A percentile compares a stretch with the other conserved stretches of the same genome.
phyloP scores from a whole-genome alignment of 2,113 vertebrate species.

The Scopus umbretta region DNA sequence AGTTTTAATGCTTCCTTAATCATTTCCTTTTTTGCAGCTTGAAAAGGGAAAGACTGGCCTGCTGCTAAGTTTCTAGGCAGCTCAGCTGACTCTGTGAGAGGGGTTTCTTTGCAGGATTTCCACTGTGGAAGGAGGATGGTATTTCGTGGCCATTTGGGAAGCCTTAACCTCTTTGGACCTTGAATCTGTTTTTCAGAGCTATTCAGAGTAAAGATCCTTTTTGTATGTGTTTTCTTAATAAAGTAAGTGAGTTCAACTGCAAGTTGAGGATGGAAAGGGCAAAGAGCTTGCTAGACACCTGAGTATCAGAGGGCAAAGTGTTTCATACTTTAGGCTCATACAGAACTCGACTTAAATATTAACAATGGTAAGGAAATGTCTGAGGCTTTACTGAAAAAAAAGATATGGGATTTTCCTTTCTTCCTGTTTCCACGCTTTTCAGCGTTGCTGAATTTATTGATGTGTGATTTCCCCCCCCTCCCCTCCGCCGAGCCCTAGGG shows the following conservation, averaged over 20 bases:
- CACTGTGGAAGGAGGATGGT: not conserved
- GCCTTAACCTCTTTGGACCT: not conserved
- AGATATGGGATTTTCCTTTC: not conserved
- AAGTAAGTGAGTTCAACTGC: not conserved
- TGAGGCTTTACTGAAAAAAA: not conserved
- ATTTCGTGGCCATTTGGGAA: not conserved
- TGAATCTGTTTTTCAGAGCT: not conserved
- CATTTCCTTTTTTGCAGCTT: constrained; percentile 9
- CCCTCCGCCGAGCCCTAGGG: rapidly evolving
- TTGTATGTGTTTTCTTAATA: not conserved
- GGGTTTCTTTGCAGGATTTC: not conserved
- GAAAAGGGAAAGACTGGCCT: not conserved
- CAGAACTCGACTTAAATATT: not conserved
- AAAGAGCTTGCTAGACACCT: not conserved
- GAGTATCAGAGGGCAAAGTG: not conserved
- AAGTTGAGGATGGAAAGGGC: not conserved
- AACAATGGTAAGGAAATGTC: not conserved
- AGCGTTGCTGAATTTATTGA: not conserved
- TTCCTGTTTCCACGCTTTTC: not conserved
- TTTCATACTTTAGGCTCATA: not conserved
- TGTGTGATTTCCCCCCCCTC: not conserved
- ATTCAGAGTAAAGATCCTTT: not conserved
- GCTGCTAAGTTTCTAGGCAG: not conserved
- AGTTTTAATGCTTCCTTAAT: constrained; percentile 27
- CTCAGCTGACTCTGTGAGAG: not conserved